phyloP scores from a whole-genome alignment of 2,888 invertebrate species.

The Ophion ventricosus region DNA sequence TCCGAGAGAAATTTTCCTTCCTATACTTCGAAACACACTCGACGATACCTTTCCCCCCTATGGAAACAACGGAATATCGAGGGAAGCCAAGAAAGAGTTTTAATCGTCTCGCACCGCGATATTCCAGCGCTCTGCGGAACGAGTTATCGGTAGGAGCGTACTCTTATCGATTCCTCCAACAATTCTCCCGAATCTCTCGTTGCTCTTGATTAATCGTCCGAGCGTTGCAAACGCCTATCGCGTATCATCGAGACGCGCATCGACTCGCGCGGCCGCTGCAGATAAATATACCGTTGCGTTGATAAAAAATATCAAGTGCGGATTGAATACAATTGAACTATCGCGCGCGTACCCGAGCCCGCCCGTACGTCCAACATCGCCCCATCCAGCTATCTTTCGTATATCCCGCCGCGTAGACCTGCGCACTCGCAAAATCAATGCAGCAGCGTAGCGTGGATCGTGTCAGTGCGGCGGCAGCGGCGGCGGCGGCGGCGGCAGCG shows the following conservation, averaged over 20 bases:
- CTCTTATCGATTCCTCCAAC: background rate
- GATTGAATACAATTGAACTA: background rate
- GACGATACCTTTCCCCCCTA: too few relatives aligned
- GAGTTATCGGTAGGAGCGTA: background rate
- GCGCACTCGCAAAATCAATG: constrained; percentile 81
- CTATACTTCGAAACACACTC: too few relatives aligned
- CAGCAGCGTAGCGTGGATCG: constrained; percentile 68
- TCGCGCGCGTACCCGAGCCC: background rate
- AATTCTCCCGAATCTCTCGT: background rate
- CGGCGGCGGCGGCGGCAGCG: background rate
- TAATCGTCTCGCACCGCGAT: too few relatives aligned
- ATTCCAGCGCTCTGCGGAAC: too few relatives aligned
- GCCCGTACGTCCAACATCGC: background rate
- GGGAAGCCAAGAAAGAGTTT: too few relatives aligned
- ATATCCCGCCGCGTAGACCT: constrained; percentile 69
- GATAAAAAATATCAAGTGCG: background rate
- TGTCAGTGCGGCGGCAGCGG: constrained; percentile 60
- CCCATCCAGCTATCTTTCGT: constrained; percentile 43
- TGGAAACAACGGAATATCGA: too few relatives aligned
- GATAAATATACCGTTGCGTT: background rate
- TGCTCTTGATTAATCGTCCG: background rate
- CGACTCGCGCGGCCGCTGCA: background rate
- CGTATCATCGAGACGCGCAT: background rate
- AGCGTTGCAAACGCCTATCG: background rate
- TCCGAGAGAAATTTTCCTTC: too few relatives aligned